phyloP scores from a whole-genome alignment of 2,888 invertebrate genomes.

The Rhingia campestris region DNA sequence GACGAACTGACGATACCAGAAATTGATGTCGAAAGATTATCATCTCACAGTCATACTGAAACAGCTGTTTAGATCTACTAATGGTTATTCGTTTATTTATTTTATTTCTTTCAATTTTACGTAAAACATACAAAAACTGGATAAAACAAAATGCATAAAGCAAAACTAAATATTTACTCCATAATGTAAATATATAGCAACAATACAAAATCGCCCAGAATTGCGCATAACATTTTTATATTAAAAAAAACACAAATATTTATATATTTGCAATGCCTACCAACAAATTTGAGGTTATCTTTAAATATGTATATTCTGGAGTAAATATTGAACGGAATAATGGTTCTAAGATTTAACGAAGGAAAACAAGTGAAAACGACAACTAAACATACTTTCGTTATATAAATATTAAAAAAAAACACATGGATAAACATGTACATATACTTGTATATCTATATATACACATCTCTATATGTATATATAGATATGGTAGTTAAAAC shows the following conservation, averaged over 20 bases:
- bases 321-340: conserved; percentile 42
- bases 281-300: conserved; percentile 17
- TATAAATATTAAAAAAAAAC: conserved; percentile 5
- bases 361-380: conserved; percentile 6
- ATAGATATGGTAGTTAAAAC: conserved; percentile 64
- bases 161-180: conserved; percentile 47
- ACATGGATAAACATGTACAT: conserved; percentile 35
- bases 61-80: conserved; percentile 89
- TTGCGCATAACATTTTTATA: conserved; percentile 50
- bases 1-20: conserved; percentile 94
- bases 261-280: conserved; percentile 44
- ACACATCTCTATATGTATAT: conserved; percentile 64
- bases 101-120: conserved; percentile 38
- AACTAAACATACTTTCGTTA: conserved; percentile 17
- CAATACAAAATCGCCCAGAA: conserved; percentile 6
- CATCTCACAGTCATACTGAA: conserved; percentile 96
- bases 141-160: conserved; percentile 2
- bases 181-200: conserved; percentile 39
- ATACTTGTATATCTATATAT: conserved; percentile 53
- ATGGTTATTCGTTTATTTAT: conserved; percentile 60
- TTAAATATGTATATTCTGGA: conserved; percentile 51
- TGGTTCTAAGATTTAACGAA: background rate
- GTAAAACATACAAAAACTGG: conserved; percentile 21
- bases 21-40: conserved; percentile 95
- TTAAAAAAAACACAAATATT: conserved; percentile 34